Conservation (phyloP, 2,888 invertebrate genomes). For the Tetranychus truncatus region DNA sequence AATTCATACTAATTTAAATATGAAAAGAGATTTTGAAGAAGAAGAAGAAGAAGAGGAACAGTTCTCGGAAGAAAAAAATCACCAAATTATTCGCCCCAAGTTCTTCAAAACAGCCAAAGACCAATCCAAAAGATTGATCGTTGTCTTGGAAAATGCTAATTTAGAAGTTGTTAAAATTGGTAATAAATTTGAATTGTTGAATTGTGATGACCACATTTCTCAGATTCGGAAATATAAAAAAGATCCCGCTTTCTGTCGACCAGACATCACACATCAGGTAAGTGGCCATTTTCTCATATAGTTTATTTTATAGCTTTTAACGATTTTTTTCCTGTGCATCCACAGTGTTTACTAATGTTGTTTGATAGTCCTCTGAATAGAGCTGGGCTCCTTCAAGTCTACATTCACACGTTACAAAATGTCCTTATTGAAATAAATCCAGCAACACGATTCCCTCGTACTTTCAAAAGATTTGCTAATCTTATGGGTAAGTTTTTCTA, state of each 20-base stretch:
- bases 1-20: no score
- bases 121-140: slow-evolving; percentile 55
- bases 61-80: not conserved
- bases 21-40: no score
- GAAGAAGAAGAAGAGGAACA: no score
- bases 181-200: slow-evolving; percentile 70
- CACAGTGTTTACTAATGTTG: slow-evolving; percentile 71
- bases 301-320: slow-evolving; percentile 5
- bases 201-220: slow-evolving; percentile 75
- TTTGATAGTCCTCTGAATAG: slow-evolving; percentile 92
- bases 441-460: slow-evolving; percentile 40
- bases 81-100: slow-evolving; percentile 8
- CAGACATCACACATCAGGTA: slow-evolving; percentile 85
- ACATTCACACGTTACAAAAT: slow-evolving; percentile 37
- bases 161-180: slow-evolving; percentile 83
- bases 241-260: slow-evolving; percentile 70
- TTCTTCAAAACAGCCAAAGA: slow-evolving; percentile 19
- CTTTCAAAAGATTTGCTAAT: slow-evolving; percentile 41
- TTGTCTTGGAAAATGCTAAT: slow-evolving; percentile 81
- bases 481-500: slow-evolving; percentile 36
- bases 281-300: not conserved
- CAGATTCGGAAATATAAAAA: slow-evolving; percentile 67
- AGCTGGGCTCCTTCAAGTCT: slow-evolving; percentile 71
- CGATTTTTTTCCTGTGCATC: slow-evolving; percentile 10
- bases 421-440: slow-evolving; percentile 38